Evolutionary conservation across 2,797 vertebrate genomes (phyloP), one percentile per base, ranked within the genome.

Genomic region (Corythornis leucogaster): DNA sequence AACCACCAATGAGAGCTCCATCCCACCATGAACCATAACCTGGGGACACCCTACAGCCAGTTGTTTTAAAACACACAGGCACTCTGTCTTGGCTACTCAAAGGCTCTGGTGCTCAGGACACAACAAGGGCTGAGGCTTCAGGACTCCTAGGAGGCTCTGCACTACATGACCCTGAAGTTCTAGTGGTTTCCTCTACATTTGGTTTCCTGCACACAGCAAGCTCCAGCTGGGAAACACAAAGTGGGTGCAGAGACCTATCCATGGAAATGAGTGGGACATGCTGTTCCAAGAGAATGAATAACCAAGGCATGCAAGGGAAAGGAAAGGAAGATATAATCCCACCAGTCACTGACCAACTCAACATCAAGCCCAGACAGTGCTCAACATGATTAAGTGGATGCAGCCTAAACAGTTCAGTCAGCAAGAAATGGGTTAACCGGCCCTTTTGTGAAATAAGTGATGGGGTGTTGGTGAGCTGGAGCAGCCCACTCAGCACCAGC

Each of bases 301-400:
- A 50, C 50, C 43, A 61, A 64, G 53, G 18, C 3, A 2, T 17
- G 26, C 53, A 70, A 70, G 13, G 45, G 43, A 78, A 71, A 69
- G 54, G 5, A 50, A 63, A 68, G 42, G 40, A 58, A 66, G 11
- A 50, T 6, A 0, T 8, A 42, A 21, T 50, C 11, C 43, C 61
- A 88, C 19, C 73, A 83, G 30, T 4, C 6, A 5, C 15, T 40
- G 53, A 33, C 38, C 2, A 2, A 15, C 46, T 73, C 45, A n/a
- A 16, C 45, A 61, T 69, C 51, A 57, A 83, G 50, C 43, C 40
- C 68, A 59, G 40, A 18, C 33, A 66, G 30, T 40, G 58, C 55
- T 43, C 2, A 4, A 35, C 18, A 15, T 0, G 5, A 50, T 30
- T 43, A 82, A 43, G 53, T 0, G 0, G 28, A 48, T 40, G 51